A percentile compares a stretch with the other conserved stretches of the same genome.
phyloP scores from a whole-genome alignment of 2,888 invertebrate genomes.

The Yponomeuta malinellus region DNA sequence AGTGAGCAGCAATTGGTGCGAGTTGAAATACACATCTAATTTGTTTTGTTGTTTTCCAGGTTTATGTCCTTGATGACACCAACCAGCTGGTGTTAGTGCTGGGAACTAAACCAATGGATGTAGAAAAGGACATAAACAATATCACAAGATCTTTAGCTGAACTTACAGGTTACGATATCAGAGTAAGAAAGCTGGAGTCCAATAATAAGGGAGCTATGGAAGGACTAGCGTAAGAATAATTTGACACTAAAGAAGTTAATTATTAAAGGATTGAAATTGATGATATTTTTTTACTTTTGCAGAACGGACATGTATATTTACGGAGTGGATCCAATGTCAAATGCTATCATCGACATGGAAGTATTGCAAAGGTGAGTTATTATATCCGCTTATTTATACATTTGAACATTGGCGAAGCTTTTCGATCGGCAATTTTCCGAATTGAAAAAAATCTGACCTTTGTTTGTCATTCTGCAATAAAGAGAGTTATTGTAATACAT shows the following conservation, averaged over 20 bases:
- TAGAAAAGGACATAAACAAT: constrained; percentile 82
- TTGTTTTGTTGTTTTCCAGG: constrained; percentile 55
- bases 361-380: constrained; percentile 82
- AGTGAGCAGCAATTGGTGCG: too few species aligned
- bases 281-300: constrained; percentile 35
- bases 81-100: constrained; percentile 88
- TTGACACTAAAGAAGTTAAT: not conserved
- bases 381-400: not conserved
- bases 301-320: constrained; percentile 92
- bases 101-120: constrained; percentile 83
- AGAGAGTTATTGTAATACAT: too few species aligned
- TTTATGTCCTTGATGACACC: constrained; percentile 88
- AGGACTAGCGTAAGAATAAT: constrained; percentile 78
- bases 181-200: constrained; percentile 86
- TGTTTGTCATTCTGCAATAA: too few species aligned
- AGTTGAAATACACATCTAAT: too few species aligned
- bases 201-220: constrained; percentile 81
- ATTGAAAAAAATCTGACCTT: too few species aligned
- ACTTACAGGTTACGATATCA: constrained; percentile 85
- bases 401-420: too few species aligned
- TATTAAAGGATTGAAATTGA: not conserved
- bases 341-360: constrained; percentile 88
- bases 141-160: constrained; percentile 82
- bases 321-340: constrained; percentile 87
- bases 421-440: too few species aligned